A percentile compares a stretch with the other conserved stretches of the same genome.
Conservation (phyloP, 2,888 invertebrate species). For the Thymelicus acteon region DNA sequence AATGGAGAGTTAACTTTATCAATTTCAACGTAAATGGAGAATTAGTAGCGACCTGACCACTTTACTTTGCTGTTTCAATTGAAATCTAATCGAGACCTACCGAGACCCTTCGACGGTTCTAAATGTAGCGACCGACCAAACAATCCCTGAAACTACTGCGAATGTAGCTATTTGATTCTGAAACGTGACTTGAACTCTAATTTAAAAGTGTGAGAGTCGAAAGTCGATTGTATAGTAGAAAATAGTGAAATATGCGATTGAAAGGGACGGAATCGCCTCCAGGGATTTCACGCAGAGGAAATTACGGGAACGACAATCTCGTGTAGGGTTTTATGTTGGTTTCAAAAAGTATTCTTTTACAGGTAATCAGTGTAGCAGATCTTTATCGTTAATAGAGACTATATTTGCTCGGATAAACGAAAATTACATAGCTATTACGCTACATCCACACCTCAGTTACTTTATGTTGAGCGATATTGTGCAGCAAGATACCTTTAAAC, state of each 20-base stretch:
- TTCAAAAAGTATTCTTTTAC: not conserved
- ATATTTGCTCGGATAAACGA: no score
- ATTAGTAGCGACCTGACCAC: conserved; percentile 2
- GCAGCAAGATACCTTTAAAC: no score
- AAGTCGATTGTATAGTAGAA: not conserved
- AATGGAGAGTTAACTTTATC: conserved; percentile 3
- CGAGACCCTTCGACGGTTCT: not conserved
- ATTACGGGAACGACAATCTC: not conserved
- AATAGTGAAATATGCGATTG: not conserved
- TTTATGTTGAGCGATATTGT: no score
- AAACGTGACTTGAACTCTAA: conserved; percentile 1
- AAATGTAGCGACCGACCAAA: not conserved
- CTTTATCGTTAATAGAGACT: no score
- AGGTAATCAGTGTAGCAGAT: not conserved
- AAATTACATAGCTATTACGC: no score
- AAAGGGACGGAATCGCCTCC: not conserved
- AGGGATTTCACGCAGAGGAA: not conserved
- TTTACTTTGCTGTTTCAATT: not conserved
- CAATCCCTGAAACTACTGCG: not conserved
- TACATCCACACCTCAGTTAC: no score
- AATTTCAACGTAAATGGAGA: conserved; percentile 1
- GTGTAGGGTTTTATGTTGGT: not conserved
- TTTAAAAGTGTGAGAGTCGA: not conserved
- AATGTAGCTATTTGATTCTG: not conserved
- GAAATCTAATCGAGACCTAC: not conserved